Percentiles rank a stretch among this genome's conserved stretches.
phyloP scores from a whole-genome alignment of 2,888 invertebrate species.

The Scaeva pyrastri region DNA sequence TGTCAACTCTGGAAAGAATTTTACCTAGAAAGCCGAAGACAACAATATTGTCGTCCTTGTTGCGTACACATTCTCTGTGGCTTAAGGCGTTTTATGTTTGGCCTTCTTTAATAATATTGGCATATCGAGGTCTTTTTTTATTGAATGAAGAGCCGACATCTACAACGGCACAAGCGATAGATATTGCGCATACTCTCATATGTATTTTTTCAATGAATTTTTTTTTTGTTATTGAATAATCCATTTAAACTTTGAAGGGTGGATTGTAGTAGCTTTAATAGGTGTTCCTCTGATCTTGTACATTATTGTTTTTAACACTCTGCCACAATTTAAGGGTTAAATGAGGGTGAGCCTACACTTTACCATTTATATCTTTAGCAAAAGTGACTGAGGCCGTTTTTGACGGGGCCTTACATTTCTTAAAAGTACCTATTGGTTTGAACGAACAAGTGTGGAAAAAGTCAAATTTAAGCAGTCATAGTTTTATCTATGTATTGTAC shows the following conservation, averaged over 20 bases:
- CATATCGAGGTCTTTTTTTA: slow-evolving; percentile 52
- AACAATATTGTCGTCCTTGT: slow-evolving; percentile 58
- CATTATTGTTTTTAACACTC: not conserved
- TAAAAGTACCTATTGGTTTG: no score
- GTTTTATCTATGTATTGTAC: no score
- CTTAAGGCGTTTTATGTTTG: slow-evolving; percentile 69
- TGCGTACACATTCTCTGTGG: slow-evolving; percentile 36
- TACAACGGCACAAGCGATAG: slow-evolving; percentile 17
- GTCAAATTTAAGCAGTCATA: no score
- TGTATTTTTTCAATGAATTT: slow-evolving; percentile 77
- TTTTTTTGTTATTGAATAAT: slow-evolving; percentile 41
- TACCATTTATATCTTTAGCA: no score
- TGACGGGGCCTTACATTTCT: no score
- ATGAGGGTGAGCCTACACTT: no score
- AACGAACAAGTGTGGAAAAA: no score
- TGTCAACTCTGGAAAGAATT: slow-evolving; percentile 15
- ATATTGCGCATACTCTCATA: slow-evolving; percentile 72
- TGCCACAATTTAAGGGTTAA: not conserved
- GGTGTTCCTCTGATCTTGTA: not conserved
- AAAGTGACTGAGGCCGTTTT: no score
- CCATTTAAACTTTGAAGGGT: not conserved
- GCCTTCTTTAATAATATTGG: slow-evolving; percentile 71
- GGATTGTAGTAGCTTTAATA: slow-evolving; percentile 29
- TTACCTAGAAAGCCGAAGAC: slow-evolving; percentile 24
- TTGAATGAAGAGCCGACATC: slow-evolving; percentile 60